A percentile compares a stretch with the other conserved stretches of the same genome.
These are phyloP conservation scores for Acipenser ruthenus DNA, from an alignment of 2,797 vertebrate species.

Conservation along the genomic window DNA sequence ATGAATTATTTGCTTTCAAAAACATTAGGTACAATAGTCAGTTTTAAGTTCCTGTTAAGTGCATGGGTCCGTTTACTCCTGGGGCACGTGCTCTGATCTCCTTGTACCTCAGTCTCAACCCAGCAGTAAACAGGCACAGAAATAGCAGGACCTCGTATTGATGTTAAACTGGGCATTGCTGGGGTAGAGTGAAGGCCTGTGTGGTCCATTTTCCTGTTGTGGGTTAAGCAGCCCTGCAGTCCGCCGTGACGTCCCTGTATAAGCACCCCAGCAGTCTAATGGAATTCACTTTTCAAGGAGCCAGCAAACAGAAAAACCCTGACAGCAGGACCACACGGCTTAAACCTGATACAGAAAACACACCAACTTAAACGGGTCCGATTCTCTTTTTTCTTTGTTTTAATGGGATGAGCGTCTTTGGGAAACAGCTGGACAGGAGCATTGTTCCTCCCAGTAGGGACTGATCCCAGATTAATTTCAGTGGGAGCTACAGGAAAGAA, in stretches of 20 bases:
- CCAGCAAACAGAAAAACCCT: constrained; percentile 24
- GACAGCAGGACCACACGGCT: constrained; percentile 5
- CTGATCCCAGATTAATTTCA: constrained; percentile 30
- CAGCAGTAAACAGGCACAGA: no score
- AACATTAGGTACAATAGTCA: no score
- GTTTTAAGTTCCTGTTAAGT: no score
- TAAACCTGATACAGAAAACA: constrained; percentile 17
- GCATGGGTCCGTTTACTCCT: no score
- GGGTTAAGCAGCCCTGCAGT: constrained; percentile 15
- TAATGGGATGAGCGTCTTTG: constrained; percentile 38
- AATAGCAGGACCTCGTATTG: no score
- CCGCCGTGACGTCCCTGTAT: constrained; percentile 20
- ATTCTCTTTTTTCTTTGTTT: constrained; percentile 29
- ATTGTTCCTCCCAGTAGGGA: constrained; percentile 25
- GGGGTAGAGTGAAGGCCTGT: no score
- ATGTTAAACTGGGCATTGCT: no score
- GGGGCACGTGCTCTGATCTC: no score
- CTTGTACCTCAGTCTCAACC: no score
- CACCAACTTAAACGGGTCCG: constrained; percentile 30
- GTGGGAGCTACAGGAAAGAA: constrained; percentile 13
- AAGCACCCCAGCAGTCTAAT: constrained; percentile 18
- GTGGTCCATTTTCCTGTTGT: no score
- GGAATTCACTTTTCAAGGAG: constrained; percentile 32
- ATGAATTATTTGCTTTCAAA: no score
- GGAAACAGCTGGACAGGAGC: constrained; percentile 37